Base-by-base conservation (phyloP, 2,113 vertebrate genomes). In the Poecilia latipinna region DNA sequence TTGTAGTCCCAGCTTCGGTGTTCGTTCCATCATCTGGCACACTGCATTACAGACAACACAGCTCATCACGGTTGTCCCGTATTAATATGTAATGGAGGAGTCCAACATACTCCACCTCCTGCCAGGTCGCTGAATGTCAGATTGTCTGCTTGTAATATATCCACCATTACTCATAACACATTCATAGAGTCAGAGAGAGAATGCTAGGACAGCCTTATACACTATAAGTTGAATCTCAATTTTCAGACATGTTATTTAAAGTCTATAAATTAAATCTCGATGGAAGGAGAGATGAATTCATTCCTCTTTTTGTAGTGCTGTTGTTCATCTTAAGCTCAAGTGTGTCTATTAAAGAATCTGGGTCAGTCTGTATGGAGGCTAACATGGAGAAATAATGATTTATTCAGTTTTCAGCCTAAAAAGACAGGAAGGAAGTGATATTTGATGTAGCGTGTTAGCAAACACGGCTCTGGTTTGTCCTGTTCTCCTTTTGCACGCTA, bases 351-450 rank as follows among this genome's bases (percentile, higher is more conserved):
- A 35, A 35, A 69, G 57, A 78, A 82, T 82, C 48, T 73, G 74
- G 82, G 77, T 78, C 81, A 84, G 11, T 22, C 79, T 28, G 72
- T 54, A 42, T 39, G 19, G 48, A 73, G 61, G 35, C 65, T 68
- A 39, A 28, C 33, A 29, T 65, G 29, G 48, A 77, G 62, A 83
- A 72, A 63, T 75, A 74, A 83, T 89, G 75, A 83, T 79, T 86
- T 76, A 85, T 88, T 91, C 79, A 86, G 74, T 4, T 42, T 75
- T 64, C 33, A 77, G 37, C 65, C 72, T 81, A 68, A 85, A 86
- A 83, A 73, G 70, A 75, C 74, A 68, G 63, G 82, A 78, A 89
- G 74, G 79, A 86, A 84, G 71, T 85, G 12, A 82, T 81, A 57
- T 90, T 88, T 51, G 68, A 69, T 78, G 73, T 82, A 28, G 39